phyloP scores from a whole-genome alignment of 2,888 invertebrate genomes.

The Ennomos erosarius region DNA sequence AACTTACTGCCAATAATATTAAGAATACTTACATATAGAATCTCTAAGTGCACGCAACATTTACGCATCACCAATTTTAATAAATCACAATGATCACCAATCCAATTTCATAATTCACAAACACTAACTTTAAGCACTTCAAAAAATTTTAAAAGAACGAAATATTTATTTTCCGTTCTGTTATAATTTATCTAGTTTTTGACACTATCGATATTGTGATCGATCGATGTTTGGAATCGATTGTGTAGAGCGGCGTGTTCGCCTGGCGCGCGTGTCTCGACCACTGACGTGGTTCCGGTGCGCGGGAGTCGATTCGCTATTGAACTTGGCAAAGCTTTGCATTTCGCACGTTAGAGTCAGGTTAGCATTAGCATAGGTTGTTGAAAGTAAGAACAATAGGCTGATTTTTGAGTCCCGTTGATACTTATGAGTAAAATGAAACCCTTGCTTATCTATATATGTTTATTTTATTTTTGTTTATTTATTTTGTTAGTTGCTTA shows the following conservation, averaged over 20 bases:
- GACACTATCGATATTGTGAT: conserved; percentile 13
- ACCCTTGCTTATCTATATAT: too few species aligned
- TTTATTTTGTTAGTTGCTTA: too few species aligned
- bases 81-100: conserved; percentile 27
- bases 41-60: conserved; percentile 19
- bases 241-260: conserved; percentile 67
- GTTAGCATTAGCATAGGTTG: conserved; percentile 20
- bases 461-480: too few species aligned
- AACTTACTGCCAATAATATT: neutral
- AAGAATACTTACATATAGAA: conserved; percentile 28
- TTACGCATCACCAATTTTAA: conserved; percentile 23
- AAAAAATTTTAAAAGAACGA: conserved; percentile 1
- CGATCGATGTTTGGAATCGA: conserved; percentile 46
- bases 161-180: too few species aligned
- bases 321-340: conserved; percentile 79
- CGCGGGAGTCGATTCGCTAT: conserved; percentile 60
- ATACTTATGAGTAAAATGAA: too few species aligned
- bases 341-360: conserved; percentile 43
- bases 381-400: conserved; percentile 19
- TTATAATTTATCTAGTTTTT: too few species aligned
- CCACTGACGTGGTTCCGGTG: conserved; percentile 67
- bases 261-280: conserved; percentile 70
- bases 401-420: conserved; percentile 2
- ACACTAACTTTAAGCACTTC: conserved; percentile 27
- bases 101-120: conserved; percentile 23